Evolutionary conservation across 2,113 vertebrate genomes (phyloP), one percentile per base, ranked within the genome.

Genomic region (Machaerirhynchus nigripectus): DNA sequence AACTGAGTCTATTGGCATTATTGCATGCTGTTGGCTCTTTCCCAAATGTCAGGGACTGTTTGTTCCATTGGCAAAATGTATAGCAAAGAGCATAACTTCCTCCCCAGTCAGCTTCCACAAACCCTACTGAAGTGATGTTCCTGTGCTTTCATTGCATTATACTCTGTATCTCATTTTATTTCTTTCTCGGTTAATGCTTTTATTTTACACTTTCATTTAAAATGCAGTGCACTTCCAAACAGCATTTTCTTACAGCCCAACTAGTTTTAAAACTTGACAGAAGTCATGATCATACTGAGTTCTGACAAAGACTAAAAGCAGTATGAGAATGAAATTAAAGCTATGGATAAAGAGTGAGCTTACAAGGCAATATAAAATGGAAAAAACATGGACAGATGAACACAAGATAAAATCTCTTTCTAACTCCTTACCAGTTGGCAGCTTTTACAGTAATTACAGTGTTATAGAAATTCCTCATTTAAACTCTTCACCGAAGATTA

Each of bases 401-500:
- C 59, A 92, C 35, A 55, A 94, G 74, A 90, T 87, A 94, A 96
- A 89, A 84, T 95, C 33, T 86, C 81, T 84, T 87, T 75, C 56
- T 88, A 85, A 85, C 37, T 81, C 63, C 63, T 89, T 65, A 90
- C 68, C 40, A 31, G 59, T 80, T 94, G 91, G 73, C 42, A 77
- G 53, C 42, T 95, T 94, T 91, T 63, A 46, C 52, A 81, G 85
- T 49, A 92, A 86, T 95, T 89, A 75, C 33, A 79, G 68, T 78
- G 87, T 77, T 71, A 82, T 74, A 91, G 93, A 95, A 91, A 93
- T 90, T 89, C 78, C 79, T 89, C 82, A 92, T 84, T 79, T 93
- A 92, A 82, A 90, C 78, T 97, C 96, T 95, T 97, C 81, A 84
- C 70, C 24, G 55, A 91, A 94, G 96, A 95, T 91, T 96, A 96